phyloP scores from a whole-genome alignment of 2,797 vertebrate genomes.

The Myripristis murdjan region DNA sequence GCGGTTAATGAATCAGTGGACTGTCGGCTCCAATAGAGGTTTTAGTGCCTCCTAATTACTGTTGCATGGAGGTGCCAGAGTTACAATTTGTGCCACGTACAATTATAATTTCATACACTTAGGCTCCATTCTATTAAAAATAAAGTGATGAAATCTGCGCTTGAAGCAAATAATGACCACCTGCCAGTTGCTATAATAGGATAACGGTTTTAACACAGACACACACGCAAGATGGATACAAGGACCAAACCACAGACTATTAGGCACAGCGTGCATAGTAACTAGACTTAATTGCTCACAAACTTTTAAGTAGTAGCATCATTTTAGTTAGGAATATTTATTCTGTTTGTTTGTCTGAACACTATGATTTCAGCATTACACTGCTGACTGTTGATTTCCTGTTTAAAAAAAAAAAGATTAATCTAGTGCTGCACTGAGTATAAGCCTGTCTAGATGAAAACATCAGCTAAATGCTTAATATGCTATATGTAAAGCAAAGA shows the following conservation, averaged over 20 bases:
- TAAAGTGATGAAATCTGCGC: slow-evolving; percentile 47
- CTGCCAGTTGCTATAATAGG: slow-evolving; percentile 46
- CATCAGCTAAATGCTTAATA: not conserved
- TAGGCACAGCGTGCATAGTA: slow-evolving; percentile 12
- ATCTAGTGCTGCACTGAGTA: too few relatives aligned
- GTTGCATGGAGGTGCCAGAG: slow-evolving; percentile 43
- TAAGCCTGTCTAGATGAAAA: not conserved
- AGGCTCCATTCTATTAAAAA: slow-evolving; percentile 58
- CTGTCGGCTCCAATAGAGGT: slow-evolving; percentile 60
- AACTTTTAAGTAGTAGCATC: slow-evolving; percentile 9
- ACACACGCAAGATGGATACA: slow-evolving; percentile 18
- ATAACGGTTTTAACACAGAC: slow-evolving; percentile 47
- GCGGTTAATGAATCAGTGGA: slow-evolving; percentile 68
- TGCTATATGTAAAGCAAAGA: not conserved
- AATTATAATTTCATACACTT: slow-evolving; percentile 61
- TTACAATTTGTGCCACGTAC: slow-evolving; percentile 51
- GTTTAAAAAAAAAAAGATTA: too few relatives aligned
- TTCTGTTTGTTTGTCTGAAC: not conserved
- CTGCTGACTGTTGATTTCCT: not conserved
- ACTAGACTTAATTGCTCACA: slow-evolving; percentile 6
- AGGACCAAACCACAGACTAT: slow-evolving; percentile 9
- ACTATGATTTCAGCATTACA: not conserved
- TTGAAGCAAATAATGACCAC: slow-evolving; percentile 62
- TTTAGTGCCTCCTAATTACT: slow-evolving; percentile 72
- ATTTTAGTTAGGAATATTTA: not conserved